Base-by-base conservation (phyloP, 2,888 invertebrate genomes). In the Allacma fusca region DNA sequence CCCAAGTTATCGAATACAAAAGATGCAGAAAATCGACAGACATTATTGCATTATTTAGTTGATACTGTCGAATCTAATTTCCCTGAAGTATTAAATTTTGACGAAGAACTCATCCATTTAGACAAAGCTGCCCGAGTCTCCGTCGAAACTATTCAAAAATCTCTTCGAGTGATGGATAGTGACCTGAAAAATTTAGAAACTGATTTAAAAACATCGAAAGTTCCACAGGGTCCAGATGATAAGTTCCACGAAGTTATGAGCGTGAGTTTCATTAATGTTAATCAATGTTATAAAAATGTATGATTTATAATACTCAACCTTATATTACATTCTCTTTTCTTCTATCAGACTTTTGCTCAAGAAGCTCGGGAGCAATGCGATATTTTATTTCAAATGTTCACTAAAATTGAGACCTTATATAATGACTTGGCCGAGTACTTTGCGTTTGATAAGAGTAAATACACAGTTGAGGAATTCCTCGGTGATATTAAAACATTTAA, bases 381-480 rank as follows among this genome's bases (percentile, higher is more conserved):
- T 85, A 91, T 98, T 0, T 88, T 99, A 80, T 93, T 94, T 85
- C 94, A 94, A 76, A 98, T 98, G 97, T 94, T 92, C 87, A 92
- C 93, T 84, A 95, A 96, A 86, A 96, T 98, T 94, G 95, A 95
- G 82, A 91, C 90, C 13, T 87, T 96, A 0, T 98, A 93, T 88
- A 90, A 90, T 2, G 93, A 93, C 69, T 88, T 98, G 13, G 92
- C 95, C 0, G 96, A 96, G 85, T 98, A 93, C 87, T 98, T 92
- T 87, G 91, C 93, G 0, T 98, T 98, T 87, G 97, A 98, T 86
- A 91, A 93, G 9, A 92, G 92, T 81, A 98, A 98, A 87, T 98
- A 98, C 86, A 91, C 93, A 0, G 90, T 97, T 83, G 98, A 98
- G 85, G 98, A 98, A 86, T 96, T 98, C 89, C 97, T 98, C 87